These are phyloP conservation scores for Pica pica DNA, from an alignment of 2,113 vertebrate species.

Conservation along the genomic window DNA sequence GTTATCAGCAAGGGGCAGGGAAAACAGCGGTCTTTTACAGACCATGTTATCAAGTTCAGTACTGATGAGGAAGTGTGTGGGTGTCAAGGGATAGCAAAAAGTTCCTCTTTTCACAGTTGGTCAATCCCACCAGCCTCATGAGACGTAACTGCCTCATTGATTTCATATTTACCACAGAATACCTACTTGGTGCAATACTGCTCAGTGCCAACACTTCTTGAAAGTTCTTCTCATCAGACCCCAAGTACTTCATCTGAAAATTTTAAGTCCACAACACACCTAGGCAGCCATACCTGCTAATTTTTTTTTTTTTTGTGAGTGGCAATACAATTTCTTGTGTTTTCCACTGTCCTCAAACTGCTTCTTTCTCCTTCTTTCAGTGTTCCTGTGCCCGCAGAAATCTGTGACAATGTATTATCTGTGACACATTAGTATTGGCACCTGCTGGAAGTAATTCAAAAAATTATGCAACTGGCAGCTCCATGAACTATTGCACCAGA, in stretches of 20 bases:
- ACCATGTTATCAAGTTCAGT: fast-evolving
- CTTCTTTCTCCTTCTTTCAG: not conserved
- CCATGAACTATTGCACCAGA: not conserved
- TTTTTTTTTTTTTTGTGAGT: not conserved
- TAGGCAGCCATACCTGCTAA: not conserved
- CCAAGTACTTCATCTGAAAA: not conserved
- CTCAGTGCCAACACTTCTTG: not conserved
- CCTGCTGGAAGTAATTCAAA: not conserved
- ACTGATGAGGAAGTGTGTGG: not conserved
- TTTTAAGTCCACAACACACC: not conserved
- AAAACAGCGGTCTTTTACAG: fast-evolving
- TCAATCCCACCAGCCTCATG: not conserved
- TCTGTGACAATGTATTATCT: not conserved
- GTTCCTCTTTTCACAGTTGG: not conserved
- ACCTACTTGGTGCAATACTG: not conserved
- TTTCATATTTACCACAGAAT: not conserved
- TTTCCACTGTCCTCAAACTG: not conserved
- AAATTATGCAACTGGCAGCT: not conserved
- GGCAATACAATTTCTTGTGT: not conserved
- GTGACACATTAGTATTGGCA: not conserved
- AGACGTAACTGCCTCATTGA: not conserved
- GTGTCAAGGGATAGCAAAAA: not conserved
- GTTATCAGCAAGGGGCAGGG: not conserved
- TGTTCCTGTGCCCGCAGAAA: not conserved
- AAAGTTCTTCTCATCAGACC: not conserved